Conservation (phyloP, 35 echinoderm and acorn worm species). For the Ptychodera flava region DNA sequence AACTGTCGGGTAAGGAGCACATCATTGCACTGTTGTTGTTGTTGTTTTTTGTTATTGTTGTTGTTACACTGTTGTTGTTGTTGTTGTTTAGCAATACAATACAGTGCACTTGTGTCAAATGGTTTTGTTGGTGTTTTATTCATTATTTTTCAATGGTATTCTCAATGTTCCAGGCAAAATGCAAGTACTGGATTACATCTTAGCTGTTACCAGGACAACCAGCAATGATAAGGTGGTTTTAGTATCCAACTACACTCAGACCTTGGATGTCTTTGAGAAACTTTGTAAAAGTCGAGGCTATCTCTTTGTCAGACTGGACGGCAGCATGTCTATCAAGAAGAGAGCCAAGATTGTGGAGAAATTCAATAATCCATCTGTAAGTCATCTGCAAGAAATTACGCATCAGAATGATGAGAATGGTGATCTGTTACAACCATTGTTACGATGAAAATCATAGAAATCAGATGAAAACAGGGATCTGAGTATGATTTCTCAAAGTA, state of each 20-base stretch:
- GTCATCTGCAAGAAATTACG: no score
- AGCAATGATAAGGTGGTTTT: conserved; percentile 82
- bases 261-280: conserved; percentile 77
- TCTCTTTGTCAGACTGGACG: conserved; percentile 53
- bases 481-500: no score
- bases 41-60: no score
- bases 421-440: no score
- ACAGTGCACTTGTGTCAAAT: no score
- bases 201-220: conserved; percentile 70
- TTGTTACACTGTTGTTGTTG: no score
- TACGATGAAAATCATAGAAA: no score
- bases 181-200: conserved; percentile 77
- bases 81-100: not conserved
- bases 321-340: conserved; percentile 96
- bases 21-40: not conserved
- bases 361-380: conserved; percentile 85
- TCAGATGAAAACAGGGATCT: no score
- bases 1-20: conserved; percentile 62
- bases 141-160: no score
- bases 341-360: conserved; percentile 86
- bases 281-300: conserved; percentile 79
- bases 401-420: no score
- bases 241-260: conserved; percentile 98
- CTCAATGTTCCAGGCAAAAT: conserved; percentile 89
- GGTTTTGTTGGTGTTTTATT: no score